A percentile compares a stretch with the other conserved stretches of the same genome.
phyloP scores from a whole-genome alignment of 2,113 vertebrate genomes.

The Carollia perspicillata region DNA sequence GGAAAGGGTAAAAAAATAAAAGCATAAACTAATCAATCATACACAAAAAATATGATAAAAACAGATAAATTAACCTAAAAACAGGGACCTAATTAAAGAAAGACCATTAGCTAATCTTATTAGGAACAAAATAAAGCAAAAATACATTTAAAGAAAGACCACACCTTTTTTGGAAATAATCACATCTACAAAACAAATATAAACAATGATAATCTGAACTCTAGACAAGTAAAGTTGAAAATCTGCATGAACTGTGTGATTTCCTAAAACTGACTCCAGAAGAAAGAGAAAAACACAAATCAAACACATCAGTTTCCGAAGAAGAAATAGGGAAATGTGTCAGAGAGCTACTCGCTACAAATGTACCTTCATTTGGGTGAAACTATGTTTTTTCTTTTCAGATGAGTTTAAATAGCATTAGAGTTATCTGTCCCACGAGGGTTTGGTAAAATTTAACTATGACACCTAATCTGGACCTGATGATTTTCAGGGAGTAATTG shows the following conservation, averaged over 20 bases:
- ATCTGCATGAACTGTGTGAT: neutral
- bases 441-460: neutral
- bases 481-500: neutral
- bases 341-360: neutral
- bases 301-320: neutral
- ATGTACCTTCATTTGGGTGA: neutral
- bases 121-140: neutral
- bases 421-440: neutral
- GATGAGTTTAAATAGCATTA: neutral
- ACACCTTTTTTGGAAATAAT: neutral
- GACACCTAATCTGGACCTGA: neutral
- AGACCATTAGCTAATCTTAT: neutral
- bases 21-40: neutral
- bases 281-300: neutral
- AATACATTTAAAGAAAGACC: neutral
- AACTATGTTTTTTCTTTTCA: neutral
- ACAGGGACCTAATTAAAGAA: neutral
- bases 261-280: neutral
- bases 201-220: neutral
- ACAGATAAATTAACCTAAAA: slow-evolving; percentile 10
- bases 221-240: neutral
- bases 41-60: neutral
- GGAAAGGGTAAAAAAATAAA: neutral
- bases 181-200: neutral
- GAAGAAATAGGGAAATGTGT: neutral